Conservation (phyloP, 2,113 vertebrate species). For the Taurulus bubalis region DNA sequence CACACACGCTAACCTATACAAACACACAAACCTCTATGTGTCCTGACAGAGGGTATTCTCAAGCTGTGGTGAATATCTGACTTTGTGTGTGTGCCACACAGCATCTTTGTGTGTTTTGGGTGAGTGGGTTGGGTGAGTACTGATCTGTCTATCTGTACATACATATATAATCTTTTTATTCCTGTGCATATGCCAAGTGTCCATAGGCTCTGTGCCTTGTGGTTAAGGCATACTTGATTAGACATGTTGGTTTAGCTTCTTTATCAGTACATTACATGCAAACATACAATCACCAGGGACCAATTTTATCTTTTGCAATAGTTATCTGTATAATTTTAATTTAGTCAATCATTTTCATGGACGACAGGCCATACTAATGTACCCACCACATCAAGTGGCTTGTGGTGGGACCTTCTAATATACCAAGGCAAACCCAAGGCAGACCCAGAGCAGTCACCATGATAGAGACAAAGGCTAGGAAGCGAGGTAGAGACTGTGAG, state of each 20-base stretch:
- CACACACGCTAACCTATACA: slow-evolving; percentile 52
- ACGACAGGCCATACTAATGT: neutral
- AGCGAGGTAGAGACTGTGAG: neutral
- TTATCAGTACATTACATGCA: slow-evolving; percentile 26
- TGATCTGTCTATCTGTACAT: neutral
- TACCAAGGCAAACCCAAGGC: slow-evolving; percentile 6
- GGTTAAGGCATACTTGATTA: neutral
- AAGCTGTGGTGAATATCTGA: slow-evolving; percentile 65
- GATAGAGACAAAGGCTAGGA: slow-evolving; percentile 1
- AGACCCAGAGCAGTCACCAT: slow-evolving; percentile 3
- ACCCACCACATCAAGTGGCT: neutral
- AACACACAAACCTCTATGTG: slow-evolving; percentile 63
- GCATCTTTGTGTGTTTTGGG: slow-evolving; percentile 32
- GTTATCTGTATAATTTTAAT: slow-evolving; percentile 23
- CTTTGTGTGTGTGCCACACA: slow-evolving; percentile 63
- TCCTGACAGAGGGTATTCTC: slow-evolving; percentile 59
- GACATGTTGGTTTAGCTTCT: slow-evolving; percentile 1
- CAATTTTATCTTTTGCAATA: neutral
- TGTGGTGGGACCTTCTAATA: slow-evolving; percentile 17
- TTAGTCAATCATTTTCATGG: slow-evolving; percentile 18
- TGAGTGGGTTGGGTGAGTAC: neutral
- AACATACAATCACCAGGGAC: slow-evolving; percentile 1
- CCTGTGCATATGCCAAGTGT: neutral
- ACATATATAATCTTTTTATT: neutral
- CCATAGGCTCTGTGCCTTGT: neutral